Base-by-base conservation (phyloP, 2,888 invertebrate genomes). In the Himalopsyche tibetana region DNA sequence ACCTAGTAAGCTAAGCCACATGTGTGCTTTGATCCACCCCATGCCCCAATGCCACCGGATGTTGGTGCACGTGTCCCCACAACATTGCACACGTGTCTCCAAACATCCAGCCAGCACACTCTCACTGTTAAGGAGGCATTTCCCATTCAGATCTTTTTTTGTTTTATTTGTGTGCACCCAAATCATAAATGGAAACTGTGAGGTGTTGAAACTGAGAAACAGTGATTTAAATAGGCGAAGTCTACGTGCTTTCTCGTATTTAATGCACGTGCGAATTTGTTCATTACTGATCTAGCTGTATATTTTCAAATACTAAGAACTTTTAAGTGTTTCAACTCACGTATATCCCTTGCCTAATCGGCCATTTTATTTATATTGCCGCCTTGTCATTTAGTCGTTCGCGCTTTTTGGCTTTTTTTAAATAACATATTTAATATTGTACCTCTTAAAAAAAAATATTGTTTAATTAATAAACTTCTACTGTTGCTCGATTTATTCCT, bases 31-130 rank as follows among this genome's bases (percentile, higher is more conserved):
- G 4, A 28, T 74, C 74, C 74, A 74, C 74, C 74, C 74, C 74
- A 74, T 74, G 74, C 38, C 74, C 74, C 38, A 74, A 38, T 74
- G 74, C 74, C 80, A 82, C 85, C 85, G 87, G 87, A 87, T 85
- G 85, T 85, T 83, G 83, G 42, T 81, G 85, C 85, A 85, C 87
- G 87, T 85, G 87, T 83, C 81, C 56, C 38, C 17, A 84, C 80
- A 84, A 51, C 40, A 74, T 15, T 74, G 79, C 81, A 85, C 85
- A 85, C 85, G 85, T 85, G 85, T 83, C 69, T 81, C 55, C 42
- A 51, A 51, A 51, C 51, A 51, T 51, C n/a, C 82, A 55, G 51
- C 19, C 82, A 82, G 51, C 55, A 55, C 80, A 42, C 51, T 80
- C 80, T 74, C 74, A 74, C 74, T 74, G 9, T 12, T 74, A 36